Evolutionary conservation across 2,797 vertebrate species (phyloP), one percentile per base, ranked within the genome.

Genomic region (Sarcoramphus papa): DNA sequence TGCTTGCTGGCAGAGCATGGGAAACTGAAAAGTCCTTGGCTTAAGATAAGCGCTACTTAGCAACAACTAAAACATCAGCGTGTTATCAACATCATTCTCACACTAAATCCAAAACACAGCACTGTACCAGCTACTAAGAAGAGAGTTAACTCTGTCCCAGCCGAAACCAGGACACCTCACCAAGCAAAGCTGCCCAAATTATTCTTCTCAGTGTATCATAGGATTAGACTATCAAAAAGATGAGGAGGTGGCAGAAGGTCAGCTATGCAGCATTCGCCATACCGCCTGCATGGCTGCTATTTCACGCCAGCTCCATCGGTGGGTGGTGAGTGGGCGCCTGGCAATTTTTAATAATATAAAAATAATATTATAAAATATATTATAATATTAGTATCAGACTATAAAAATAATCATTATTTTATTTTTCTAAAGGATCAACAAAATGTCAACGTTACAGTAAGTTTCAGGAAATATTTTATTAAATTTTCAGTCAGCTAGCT

Each of bases 141-240:
- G n/a, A n/a, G n/a, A n/a, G n/a, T n/a, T n/a, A n/a, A 37, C 35
- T 37, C 35, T 37, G 35, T 37, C 35, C 35, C 35, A 37, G 35
- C 35, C 35, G 35, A 37, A 37, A 37, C 35, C 35, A 37, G 35
- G 35, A 37, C 35, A 37, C 57, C 68, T 54, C 12, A 0, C 24
- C 64, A 45, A n/a, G 43, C 18, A 79, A 72, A 95, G 75, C 53
- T 88, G 70, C 65, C n/a, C 80, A 54, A 78, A 93, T 83, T 45
- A 53, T 73, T 82, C 43, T 57, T 88, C 73, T 86, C 6, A 8
- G 57, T 43, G 16, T 19, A 21, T 64, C 73, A 27, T 9, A 65
- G 64, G 50, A 74, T 83, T 67, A 67, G 37, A 45, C 43, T 7
- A 78, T 48, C 53, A 72, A 68, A 89, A 78, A 70, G 40, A 53